Evolutionary conservation across 2,888 invertebrate species (phyloP).

Genomic region (Meiosimyza decipiens): DNA sequence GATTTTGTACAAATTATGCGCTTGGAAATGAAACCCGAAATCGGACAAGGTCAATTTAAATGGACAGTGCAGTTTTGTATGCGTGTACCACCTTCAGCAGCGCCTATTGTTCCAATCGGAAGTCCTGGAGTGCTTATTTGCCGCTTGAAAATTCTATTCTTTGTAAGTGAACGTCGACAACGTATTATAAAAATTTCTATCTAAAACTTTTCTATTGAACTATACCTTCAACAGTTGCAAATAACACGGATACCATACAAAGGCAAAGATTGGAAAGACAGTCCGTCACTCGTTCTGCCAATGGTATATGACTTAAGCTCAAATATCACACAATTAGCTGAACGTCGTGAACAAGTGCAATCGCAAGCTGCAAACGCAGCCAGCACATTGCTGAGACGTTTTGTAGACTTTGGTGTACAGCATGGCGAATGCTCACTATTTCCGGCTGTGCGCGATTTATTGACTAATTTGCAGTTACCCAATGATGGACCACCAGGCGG

Average conservation of each 20-base stretch:
- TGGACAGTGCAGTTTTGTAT: conserved; percentile 95
- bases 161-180: conserved; percentile 72
- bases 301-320: conserved; percentile 89
- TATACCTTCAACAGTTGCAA: conserved; percentile 71
- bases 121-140: conserved; percentile 88
- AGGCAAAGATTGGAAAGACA: conserved; percentile 75
- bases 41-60: conserved; percentile 74
- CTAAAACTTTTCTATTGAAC: not conserved
- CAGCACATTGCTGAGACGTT: conserved; percentile 74
- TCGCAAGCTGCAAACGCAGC: conserved; percentile 74
- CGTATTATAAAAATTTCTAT: not conserved
- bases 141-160: conserved; percentile 90
- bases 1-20: conserved; percentile 85
- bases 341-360: conserved; percentile 77
- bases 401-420: conserved; percentile 78
- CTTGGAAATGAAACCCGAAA: conserved; percentile 72
- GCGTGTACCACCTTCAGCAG: conserved; percentile 88
- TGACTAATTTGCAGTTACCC: conserved; percentile 85
- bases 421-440: conserved; percentile 92
- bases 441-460: conserved; percentile 89
- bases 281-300: conserved; percentile 83
- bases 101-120: conserved; percentile 89
- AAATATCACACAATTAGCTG: conserved; percentile 88
- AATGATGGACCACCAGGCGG: conserved; percentile 77
- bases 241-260: conserved; percentile 77